phyloP scores from a whole-genome alignment of 2,113 vertebrate genomes.

The Illadopsis cleaveri region DNA sequence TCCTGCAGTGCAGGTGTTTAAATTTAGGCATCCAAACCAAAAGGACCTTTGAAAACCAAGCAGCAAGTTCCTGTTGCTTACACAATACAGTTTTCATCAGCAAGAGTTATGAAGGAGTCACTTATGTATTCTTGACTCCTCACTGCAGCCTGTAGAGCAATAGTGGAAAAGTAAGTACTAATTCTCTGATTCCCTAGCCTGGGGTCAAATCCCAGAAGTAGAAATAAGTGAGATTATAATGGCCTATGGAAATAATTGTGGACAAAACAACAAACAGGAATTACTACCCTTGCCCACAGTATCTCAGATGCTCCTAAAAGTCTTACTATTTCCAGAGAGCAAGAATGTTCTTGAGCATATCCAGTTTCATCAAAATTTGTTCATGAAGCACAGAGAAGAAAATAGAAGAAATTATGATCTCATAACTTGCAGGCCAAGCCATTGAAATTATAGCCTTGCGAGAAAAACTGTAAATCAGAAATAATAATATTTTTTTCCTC shows the following conservation, averaged over 20 bases:
- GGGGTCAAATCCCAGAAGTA: not conserved
- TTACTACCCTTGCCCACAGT: not conserved
- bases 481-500: not conserved
- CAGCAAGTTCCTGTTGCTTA: not conserved
- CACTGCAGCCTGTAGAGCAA: not conserved
- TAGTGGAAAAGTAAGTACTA: not conserved
- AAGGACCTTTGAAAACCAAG: not conserved
- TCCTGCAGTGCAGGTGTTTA: not conserved
- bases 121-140: not conserved
- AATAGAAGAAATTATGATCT: not conserved
- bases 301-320: not conserved
- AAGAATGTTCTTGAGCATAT: not conserved
- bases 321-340: not conserved
- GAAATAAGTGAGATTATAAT: not conserved
- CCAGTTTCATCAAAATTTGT: not conserved
- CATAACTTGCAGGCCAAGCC: not conserved
- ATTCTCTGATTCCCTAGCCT: not conserved
- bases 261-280: not conserved
- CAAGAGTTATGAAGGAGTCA: not conserved
- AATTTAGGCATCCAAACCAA: not conserved
- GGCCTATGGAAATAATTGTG: not conserved
- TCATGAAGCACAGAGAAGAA: not conserved
- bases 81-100: not conserved
- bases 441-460: slow-evolving; percentile 7
- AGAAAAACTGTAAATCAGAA: slow-evolving; percentile 31